Evolutionary conservation across 2,888 invertebrate species (phyloP), one percentile per base, ranked within the genome.

Genomic region (Epicampocera succincta): DNA sequence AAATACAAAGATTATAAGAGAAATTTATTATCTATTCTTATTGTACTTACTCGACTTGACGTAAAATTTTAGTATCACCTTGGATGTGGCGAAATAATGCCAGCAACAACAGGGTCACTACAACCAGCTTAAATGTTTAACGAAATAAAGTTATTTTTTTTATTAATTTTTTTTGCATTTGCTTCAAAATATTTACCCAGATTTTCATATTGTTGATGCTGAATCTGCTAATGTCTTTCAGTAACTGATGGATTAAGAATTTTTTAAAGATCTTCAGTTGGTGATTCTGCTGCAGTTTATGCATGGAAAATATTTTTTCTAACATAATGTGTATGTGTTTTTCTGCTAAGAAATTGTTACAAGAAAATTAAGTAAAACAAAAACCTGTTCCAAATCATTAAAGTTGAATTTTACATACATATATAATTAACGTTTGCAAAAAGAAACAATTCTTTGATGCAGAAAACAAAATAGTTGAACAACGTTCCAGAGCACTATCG

Each of bases 11-110:
- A 33, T 33, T 54, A 12, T 21, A n/a, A 42, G 33, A 3, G 33
- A 9, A 33, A 33, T 21, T 15, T 21, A 42, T 1, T 9, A n/a
- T 60, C 3, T 25, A 25, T 40, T n/a, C 8, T 0, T 21, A n/a
- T n/a, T 1, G n/a, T 42, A 65, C 71, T 65, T 46, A 80, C 80
- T 44, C 56, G 11, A 80, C 19, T 15, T 69, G 12, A 13, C 42
- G 63, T 40, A 80, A 21, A 19, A 75, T 17, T 75, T 65, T 66
- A 1, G 58, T 65, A n/a, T 80, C 71, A 15, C 29, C 75, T 60
- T 29, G 44, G 0, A 0, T 12, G 25, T 25, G 29, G 46, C 46
- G 21, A 21, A 66, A 2, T 38, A n/a, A 11, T 38, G n/a, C 15
- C 6, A 71, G 52, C 9, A 75, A 65, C 33, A 42, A 38, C 19